These are phyloP conservation scores for silkworm (Bombyx mori) DNA, from an alignment of 1,140 invertebrate genomes.

Conservation along the genomic window ASM3026992v2 NC_085129.1:1450501-1451000, in stretches of 20 bases:
- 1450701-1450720: conserved; percentile 21
- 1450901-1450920: too few species aligned
- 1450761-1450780: conserved; percentile 2
- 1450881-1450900: too few species aligned
- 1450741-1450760: conserved; percentile 8
- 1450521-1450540: conserved; percentile 33
- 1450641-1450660: conserved; percentile 19
- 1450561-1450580: conserved; percentile 27
- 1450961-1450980: too few species aligned
- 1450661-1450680: conserved; percentile 25
- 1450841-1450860: too few species aligned
- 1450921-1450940: too few species aligned
- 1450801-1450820: too few species aligned
- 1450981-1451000: too few species aligned
- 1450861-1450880: too few species aligned
- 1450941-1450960: too few species aligned
- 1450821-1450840: too few species aligned
- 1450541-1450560: conserved; percentile 34
- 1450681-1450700: conserved; percentile 32
- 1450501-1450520: conserved; percentile 29
- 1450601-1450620: conserved; percentile 33
- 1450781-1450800: neutral
- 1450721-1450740: conserved; percentile 8
- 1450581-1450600: conserved; percentile 39
- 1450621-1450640: conserved; percentile 63